These are phyloP conservation scores for Aplysina aerophoba DNA, from an alignment of 37 sponge, comb jelly and placozoan genomes.

Conservation along the genomic window DNA sequence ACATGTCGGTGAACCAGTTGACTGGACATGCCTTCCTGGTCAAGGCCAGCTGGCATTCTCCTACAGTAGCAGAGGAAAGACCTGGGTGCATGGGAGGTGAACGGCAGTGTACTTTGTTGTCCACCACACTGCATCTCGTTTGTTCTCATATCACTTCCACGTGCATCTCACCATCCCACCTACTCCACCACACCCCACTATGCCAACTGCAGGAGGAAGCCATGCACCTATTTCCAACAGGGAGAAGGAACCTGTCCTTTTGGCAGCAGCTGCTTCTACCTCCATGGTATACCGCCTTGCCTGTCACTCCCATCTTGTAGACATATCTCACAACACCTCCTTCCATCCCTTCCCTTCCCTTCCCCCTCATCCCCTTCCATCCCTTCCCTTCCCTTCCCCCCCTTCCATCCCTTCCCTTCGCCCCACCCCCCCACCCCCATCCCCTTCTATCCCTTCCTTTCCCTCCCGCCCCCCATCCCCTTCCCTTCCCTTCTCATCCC, in stretches of 20 bases:
- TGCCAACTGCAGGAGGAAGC: conserved; percentile 49
- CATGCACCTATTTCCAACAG: conserved; percentile 80
- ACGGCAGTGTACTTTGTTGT: neutral
- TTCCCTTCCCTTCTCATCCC: neutral
- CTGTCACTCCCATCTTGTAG: too few species aligned
- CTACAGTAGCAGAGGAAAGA: too few species aligned
- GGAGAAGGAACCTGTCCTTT: conserved; percentile 89
- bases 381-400: neutral
- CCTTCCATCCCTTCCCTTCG: too few species aligned
- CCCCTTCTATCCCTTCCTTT: neutral
- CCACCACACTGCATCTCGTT: too few species aligned
- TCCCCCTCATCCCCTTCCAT: neutral
- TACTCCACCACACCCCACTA: too few species aligned
- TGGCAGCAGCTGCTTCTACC: conserved; percentile 86
- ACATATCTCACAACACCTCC: too few species aligned
- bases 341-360: neutral
- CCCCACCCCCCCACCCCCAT: too few species aligned
- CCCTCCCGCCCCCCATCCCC: neutral
- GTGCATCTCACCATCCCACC: too few species aligned
- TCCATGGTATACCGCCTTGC: conserved; percentile 57
- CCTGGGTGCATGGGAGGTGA: too few species aligned
- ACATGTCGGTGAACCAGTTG: neutral
- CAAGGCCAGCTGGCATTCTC: too few species aligned
- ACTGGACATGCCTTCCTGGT: neutral
- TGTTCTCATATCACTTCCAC: too few species aligned